These are phyloP conservation scores for Nematopogon swammerdamellus DNA, from an alignment of 2,888 invertebrate species.

Conservation along the genomic window DNA sequence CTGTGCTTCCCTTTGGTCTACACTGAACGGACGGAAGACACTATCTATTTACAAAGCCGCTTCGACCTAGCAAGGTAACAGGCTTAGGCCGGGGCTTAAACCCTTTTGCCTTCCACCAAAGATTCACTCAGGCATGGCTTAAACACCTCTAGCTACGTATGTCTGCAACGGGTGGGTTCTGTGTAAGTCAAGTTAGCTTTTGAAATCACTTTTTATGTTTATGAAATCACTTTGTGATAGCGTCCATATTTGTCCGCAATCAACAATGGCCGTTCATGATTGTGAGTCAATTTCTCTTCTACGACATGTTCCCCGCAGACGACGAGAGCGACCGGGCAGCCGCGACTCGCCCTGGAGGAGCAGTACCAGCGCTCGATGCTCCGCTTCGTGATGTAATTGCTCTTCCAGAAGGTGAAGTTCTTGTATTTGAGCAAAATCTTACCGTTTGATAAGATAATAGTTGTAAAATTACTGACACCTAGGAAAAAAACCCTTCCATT, in stretches of 20 bases:
- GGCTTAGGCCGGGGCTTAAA: too few relatives aligned
- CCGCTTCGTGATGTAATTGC: not conserved
- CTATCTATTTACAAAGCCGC: too few relatives aligned
- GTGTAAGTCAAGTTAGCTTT: too few relatives aligned
- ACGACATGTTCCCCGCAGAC: not conserved
- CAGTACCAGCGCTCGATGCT: constrained; percentile 5
- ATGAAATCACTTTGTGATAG: not conserved
- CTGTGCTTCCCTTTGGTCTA: too few relatives aligned
- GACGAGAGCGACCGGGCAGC: constrained; percentile 1
- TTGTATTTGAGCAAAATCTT: not conserved
- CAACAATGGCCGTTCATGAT: not conserved
- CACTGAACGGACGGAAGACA: too few relatives aligned
- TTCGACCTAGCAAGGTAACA: too few relatives aligned
- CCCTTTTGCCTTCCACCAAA: too few relatives aligned
- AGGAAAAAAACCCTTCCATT: not conserved
- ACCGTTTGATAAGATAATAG: not conserved
- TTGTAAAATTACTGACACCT: too few relatives aligned
- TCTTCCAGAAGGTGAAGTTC: not conserved
- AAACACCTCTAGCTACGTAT: too few relatives aligned
- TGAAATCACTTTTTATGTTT: too few relatives aligned
- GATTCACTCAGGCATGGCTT: too few relatives aligned
- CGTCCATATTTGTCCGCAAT: not conserved
- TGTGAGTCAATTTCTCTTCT: not conserved
- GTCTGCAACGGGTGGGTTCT: too few relatives aligned
- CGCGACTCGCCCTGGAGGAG: constrained; percentile 4